Evolutionary conservation across 2,888 invertebrate species (phyloP).

Genomic region (Hedychridium roseum): DNA sequence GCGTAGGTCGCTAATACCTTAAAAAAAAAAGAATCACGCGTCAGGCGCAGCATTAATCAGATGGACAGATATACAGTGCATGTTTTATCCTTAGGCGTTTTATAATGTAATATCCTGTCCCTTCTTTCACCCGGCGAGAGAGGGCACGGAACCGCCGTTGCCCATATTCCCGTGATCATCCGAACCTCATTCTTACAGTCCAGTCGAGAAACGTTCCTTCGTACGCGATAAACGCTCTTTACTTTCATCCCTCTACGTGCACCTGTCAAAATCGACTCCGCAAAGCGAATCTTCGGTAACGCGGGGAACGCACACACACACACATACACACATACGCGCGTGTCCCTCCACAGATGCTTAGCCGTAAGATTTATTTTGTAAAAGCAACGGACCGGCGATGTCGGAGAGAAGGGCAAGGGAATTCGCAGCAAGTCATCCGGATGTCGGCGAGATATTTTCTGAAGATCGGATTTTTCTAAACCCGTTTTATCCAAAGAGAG

Average conservation of each 20-base stretch:
- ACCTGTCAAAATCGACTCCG: slow-evolving; percentile 10
- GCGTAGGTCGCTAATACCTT: slow-evolving; percentile 9
- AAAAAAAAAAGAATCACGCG: neutral
- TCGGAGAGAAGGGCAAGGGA: slow-evolving; percentile 4
- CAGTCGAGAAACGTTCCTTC: slow-evolving; percentile 31
- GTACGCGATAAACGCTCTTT: too few species aligned
- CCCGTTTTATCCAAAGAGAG: slow-evolving; percentile 15
- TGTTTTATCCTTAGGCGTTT: slow-evolving; percentile 57
- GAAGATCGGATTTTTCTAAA: slow-evolving; percentile 29
- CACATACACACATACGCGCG: slow-evolving; percentile 1
- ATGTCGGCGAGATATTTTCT: slow-evolving; percentile 34
- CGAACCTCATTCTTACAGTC: slow-evolving; percentile 21
- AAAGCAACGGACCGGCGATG: slow-evolving; percentile 3
- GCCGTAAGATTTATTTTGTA: slow-evolving; percentile 27
- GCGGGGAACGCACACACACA: neutral
- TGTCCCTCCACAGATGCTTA: slow-evolving; percentile 31
- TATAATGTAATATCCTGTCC: slow-evolving; percentile 50
- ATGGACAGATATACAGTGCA: slow-evolving; percentile 47
- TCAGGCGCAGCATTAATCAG: slow-evolving; percentile 28
- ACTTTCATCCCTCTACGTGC: slow-evolving; percentile 12
- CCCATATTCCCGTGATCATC: slow-evolving; percentile 19
- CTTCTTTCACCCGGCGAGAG: slow-evolving; percentile 24
- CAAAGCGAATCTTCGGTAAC: neutral
- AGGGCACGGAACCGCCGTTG: slow-evolving; percentile 11
- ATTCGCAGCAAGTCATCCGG: neutral